Evolutionary conservation across 2,113 vertebrate species (phyloP).

Genomic region (Myiagra hebetior): DNA sequence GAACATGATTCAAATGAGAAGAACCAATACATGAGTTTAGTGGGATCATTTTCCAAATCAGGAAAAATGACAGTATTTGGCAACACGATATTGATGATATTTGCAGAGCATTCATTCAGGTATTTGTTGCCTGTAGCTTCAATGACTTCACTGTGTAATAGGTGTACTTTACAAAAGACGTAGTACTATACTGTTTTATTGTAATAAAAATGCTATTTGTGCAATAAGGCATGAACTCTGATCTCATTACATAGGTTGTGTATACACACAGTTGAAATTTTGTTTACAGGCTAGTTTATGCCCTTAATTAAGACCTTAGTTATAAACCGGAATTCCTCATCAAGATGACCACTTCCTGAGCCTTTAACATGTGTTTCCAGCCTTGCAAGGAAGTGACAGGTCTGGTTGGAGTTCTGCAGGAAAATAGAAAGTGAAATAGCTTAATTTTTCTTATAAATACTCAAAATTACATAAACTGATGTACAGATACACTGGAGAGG

Average conservation of each 20-base stretch:
- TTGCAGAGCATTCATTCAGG: neutral
- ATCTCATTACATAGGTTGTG: neutral
- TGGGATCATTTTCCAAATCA: neutral
- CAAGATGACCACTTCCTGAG: neutral
- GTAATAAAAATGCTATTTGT: neutral
- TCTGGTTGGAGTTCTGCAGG: neutral
- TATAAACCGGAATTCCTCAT: neutral
- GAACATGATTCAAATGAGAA: neutral
- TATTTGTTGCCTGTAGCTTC: neutral
- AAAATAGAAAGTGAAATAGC: neutral
- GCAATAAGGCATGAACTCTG: neutral
- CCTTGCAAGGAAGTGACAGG: neutral
- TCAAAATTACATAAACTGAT: neutral
- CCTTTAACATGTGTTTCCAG: neutral
- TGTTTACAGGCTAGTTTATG: neutral
- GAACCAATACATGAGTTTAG: neutral
- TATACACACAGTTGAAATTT: neutral
- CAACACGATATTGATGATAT: neutral
- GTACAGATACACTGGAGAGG: neutral
- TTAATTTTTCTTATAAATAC: neutral
- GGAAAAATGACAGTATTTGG: neutral
- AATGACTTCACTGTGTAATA: neutral
- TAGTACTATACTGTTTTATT: neutral
- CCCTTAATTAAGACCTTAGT: neutral
- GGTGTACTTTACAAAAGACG: neutral